Evolutionary conservation across 2,113 vertebrate genomes (phyloP), one percentile per base, ranked within the genome.

Genomic region (Lichenostomus cassidix): DNA sequence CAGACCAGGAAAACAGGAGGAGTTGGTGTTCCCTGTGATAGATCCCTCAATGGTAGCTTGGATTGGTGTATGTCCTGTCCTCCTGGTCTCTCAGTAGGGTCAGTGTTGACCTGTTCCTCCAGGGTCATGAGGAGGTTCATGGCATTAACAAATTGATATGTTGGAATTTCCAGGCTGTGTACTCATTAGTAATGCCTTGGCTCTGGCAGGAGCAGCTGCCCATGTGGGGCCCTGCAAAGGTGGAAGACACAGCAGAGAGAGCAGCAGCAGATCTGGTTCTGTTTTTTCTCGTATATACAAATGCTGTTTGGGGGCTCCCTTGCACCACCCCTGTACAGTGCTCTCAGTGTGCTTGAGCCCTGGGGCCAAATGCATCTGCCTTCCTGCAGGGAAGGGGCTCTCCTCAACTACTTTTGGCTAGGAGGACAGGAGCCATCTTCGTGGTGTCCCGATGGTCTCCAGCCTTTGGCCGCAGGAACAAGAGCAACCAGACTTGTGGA

Each of bases 381-480:
- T 76, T 55, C 24, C 23, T 1, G 0, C 18, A 49, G 42, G 70
- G 39, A 60, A 44, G 41, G 35, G 41, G 31, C 31, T 87, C 12
- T 81, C 24, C 33, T 52, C 3, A 0, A 11, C 77, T 1, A 0
- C 24, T 37, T 25, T 44, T 65, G 47, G 14, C 47, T 27, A 7
- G 68, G 21, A 82, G 62, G 35, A 23, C 2, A 10, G 52, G 15
- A n/a, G 59, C 55, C 25, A 6, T 69, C 44, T 65, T 77, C 0
- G 0, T 62, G 59, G 56, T 5, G 1, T 67, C 33, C 33, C 0
- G 1, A 11, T 2, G 10, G 53, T 53, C 71, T 85, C 79, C 70
- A 79, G 58, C 27, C 59, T 73, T 86, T 1, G 5, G 35, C 42
- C 0, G 0, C 55, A 55, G 42, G 50, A 78, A 21, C 0, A 0